Percentiles rank a stretch among this genome's conserved stretches.
phyloP scores from a whole-genome alignment of 2,797 vertebrate genomes.

The Rhinogobio ventralis region DNA sequence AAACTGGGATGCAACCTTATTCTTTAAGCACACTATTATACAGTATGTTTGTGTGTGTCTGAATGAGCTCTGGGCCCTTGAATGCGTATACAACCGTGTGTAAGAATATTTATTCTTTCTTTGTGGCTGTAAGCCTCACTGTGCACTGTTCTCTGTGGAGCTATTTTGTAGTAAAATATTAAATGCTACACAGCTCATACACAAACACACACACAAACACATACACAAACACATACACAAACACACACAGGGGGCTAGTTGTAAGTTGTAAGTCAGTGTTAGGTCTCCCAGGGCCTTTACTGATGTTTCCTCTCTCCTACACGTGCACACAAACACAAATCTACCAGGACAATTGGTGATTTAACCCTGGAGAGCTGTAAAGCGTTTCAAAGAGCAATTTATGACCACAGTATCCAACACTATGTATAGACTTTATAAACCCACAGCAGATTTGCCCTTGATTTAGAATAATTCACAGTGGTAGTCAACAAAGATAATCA shows the following conservation, averaged over 20 bases:
- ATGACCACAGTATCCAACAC: slow-evolving; percentile 9
- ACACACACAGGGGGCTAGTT: background rate
- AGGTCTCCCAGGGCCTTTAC: slow-evolving; percentile 32
- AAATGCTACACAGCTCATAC: slow-evolving; percentile 16
- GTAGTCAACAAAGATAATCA: slow-evolving; percentile 21
- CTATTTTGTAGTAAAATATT: slow-evolving; percentile 37
- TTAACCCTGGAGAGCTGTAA: slow-evolving; percentile 45
- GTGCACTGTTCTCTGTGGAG: background rate
- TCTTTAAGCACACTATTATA: background rate
- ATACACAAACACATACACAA: background rate
- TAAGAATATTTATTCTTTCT: slow-evolving; percentile 20
- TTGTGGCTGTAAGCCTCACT: slow-evolving; percentile 21
- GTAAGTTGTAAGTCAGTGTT: slow-evolving; percentile 26
- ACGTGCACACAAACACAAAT: slow-evolving; percentile 7
- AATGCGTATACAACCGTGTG: background rate
- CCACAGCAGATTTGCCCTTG: background rate
- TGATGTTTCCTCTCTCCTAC: slow-evolving; percentile 32
- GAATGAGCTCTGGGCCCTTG: background rate
- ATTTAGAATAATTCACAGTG: background rate
- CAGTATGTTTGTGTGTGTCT: background rate
- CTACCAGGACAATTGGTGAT: slow-evolving; percentile 29
- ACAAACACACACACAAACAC: background rate
- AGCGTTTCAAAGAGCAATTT: slow-evolving; percentile 29
- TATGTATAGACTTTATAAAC: slow-evolving; percentile 27
- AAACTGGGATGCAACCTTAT: background rate